Evolutionary conservation across 1,140 invertebrate species (phyloP).

Genomic region (Temnothorax nylanderi): DNA sequence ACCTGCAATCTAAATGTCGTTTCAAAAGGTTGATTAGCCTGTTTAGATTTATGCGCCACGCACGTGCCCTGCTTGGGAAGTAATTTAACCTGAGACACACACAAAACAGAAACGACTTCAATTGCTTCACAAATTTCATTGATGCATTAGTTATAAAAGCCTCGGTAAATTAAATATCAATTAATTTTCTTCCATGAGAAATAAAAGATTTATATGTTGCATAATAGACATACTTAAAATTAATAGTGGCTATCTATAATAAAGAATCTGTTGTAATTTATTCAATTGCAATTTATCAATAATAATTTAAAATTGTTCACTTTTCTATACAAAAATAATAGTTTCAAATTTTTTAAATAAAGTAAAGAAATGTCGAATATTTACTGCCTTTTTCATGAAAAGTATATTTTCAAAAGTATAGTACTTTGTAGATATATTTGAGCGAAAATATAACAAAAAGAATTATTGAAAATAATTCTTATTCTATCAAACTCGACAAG

Average conservation of each 20-base stretch:
- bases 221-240: neutral
- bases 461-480: neutral
- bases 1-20: conserved; percentile 91
- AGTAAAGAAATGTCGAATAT: neutral
- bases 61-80: conserved; percentile 86
- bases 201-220: neutral
- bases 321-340: neutral
- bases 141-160: neutral
- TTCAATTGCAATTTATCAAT: neutral
- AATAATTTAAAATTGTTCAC: neutral
- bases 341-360: neutral
- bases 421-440: too few species aligned
- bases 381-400: neutral
- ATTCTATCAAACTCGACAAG: neutral
- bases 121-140: neutral
- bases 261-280: too few species aligned
- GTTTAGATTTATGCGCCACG: conserved; percentile 82
- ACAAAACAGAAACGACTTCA: conserved; percentile 1
- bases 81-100: conserved; percentile 87
- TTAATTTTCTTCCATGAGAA: neutral
- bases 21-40: conserved; percentile 89
- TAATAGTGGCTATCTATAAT: too few species aligned
- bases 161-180: neutral
- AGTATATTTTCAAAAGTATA: neutral
- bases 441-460: neutral